These are phyloP conservation scores for Nasonia oneida DNA, from an alignment of 2,888 invertebrate species.

Conservation along the genomic window DNA sequence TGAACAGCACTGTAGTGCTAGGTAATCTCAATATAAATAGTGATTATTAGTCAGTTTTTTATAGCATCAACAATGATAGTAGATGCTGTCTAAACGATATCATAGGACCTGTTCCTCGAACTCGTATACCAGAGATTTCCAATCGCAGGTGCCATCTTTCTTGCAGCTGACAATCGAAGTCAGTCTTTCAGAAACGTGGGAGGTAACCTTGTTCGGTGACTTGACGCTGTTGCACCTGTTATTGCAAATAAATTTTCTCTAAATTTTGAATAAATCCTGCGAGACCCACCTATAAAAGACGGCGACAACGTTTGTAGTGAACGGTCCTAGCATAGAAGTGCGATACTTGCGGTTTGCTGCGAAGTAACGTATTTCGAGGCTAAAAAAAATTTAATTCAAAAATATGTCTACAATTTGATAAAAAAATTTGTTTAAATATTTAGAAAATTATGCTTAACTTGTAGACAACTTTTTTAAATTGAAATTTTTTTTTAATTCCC, in stretches of 20 bases:
- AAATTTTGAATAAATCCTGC: too few relatives aligned
- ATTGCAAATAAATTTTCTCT: background rate
- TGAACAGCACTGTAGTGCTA: too few relatives aligned
- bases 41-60: too few relatives aligned
- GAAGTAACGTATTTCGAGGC: constrained; percentile 83
- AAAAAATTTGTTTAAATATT: too few relatives aligned
- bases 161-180: constrained; percentile 84
- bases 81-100: too few relatives aligned
- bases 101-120: constrained; percentile 74
- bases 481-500: too few relatives aligned
- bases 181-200: constrained; percentile 86
- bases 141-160: constrained; percentile 87
- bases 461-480: too few relatives aligned
- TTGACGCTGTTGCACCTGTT: constrained; percentile 80
- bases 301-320: constrained; percentile 86
- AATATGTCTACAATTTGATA: too few relatives aligned
- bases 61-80: too few relatives aligned
- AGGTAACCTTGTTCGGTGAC: constrained; percentile 81
- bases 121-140: constrained; percentile 83
- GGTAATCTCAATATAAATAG: too few relatives aligned
- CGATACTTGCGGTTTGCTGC: constrained; percentile 82
- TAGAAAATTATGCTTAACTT: too few relatives aligned
- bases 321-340: too few relatives aligned
- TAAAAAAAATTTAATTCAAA: constrained; percentile 60
- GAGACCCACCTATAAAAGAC: constrained; percentile 83